Conservation (phyloP, 2,888 invertebrate genomes). For the Axea sp. region DNA sequence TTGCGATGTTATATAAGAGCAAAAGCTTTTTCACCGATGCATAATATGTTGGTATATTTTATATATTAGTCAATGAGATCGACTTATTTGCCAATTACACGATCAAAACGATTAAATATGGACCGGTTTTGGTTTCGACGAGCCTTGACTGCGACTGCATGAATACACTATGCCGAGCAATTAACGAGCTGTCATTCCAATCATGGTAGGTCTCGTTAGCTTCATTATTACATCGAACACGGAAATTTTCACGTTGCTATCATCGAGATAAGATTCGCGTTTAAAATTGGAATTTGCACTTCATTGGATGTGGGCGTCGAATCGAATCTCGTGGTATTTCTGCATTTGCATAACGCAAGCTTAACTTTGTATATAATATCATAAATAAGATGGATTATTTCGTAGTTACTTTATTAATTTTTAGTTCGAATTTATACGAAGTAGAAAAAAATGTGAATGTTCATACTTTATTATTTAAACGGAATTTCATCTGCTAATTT, state of each 20-base stretch:
- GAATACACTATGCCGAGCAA: constrained; percentile 61
- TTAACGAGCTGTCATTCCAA: constrained; percentile 63
- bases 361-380: constrained; percentile 29
- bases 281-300: constrained; percentile 59
- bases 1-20: constrained; percentile 33
- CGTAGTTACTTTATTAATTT: background rate
- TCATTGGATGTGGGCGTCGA: constrained; percentile 55
- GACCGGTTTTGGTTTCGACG: constrained; percentile 62
- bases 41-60: constrained; percentile 46
- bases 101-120: constrained; percentile 62
- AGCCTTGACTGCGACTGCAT: constrained; percentile 52
- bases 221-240: constrained; percentile 62
- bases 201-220: constrained; percentile 63
- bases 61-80: constrained; percentile 58
- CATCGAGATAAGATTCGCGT: constrained; percentile 56
- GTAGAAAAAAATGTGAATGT: too few species aligned
- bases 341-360: constrained; percentile 36
- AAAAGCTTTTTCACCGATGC: constrained; percentile 19
- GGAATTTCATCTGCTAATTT: too few species aligned
- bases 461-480: too few species aligned
- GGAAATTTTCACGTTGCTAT: constrained; percentile 62
- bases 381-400: constrained; percentile 51
- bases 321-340: constrained; percentile 32
- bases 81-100: constrained; percentile 62
- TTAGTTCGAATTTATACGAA: too few species aligned